Base-by-base conservation (phyloP, 2,797 vertebrate species). In the Notolabrus celidotus region DNA sequence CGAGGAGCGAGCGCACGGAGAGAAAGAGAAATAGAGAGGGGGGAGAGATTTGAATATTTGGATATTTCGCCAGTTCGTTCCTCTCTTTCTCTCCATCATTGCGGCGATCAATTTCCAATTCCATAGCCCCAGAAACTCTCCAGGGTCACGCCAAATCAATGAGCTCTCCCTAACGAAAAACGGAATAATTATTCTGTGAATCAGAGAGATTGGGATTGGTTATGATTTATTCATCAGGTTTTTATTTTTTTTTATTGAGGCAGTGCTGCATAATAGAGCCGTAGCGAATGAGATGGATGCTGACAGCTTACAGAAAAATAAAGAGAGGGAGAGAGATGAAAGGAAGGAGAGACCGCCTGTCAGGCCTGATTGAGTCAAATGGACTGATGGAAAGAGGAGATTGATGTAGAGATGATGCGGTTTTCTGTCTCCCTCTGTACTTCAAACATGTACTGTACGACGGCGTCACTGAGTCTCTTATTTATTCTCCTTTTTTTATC, bases 211-310 rank as follows among this genome's bases (percentile, higher is more conserved):
- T 36, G 70, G 59, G 71, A 33, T 29, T 7, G 75, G 42, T n/a
- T 31, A 64, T 88, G 83, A 85, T 88, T 89, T 91, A 91, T 90
- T 91, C 88, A 90, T 88, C 73, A 68, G 7, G 80, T 85, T 61
- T 86, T 50, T 43, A 19, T 43, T 54, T 80, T 85, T 74, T 84
- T 84, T 86, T 62, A 84, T 77, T 60, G 69, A 77, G 76, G 74
- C 81, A 8, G 51, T 8, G 19, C 80, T 36, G 79, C 77, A 84
- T 90, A 86, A 89, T 88, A 38, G 80, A 85, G 88, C 84, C 49
- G 81, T 79, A 74, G 83, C 74, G 46, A 88, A 89, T 74, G 76
- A 71, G 84, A 82, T 74, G 72, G 71, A 83, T 65, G 82, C 79
- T 82, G 82, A 84, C 46, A 43, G 82, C 77, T 82, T 49, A 59